These are phyloP conservation scores for Neopipo cinnamomea DNA, from an alignment of 2,113 vertebrate genomes.

Conservation along the genomic window DNA sequence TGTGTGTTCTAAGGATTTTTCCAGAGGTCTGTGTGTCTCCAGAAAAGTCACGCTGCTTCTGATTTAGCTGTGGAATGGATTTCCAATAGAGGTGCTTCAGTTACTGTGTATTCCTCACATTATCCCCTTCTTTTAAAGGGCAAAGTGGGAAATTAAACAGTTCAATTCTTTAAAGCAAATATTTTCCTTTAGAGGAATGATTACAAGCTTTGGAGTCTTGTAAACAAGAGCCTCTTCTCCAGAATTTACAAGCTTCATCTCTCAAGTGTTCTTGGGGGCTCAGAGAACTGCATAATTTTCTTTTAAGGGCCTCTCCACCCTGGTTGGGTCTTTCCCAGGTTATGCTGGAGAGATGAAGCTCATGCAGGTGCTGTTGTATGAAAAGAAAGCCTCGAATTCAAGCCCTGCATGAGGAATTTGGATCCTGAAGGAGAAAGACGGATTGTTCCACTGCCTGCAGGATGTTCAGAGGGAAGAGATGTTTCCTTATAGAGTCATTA, in stretches of 20 bases:
- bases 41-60: neutral
- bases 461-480: neutral
- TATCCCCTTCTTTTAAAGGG: neutral
- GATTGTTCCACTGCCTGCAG: neutral
- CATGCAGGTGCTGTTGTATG: neutral
- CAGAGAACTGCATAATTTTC: neutral
- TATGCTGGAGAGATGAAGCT: neutral
- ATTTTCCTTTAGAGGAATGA: neutral
- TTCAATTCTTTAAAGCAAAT: neutral
- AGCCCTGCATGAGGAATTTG: neutral
- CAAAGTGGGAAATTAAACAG: neutral
- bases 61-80: neutral
- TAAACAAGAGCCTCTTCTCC: neutral
- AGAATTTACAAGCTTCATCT: neutral
- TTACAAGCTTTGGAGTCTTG: neutral
- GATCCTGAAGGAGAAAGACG: neutral
- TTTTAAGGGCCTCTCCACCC: neutral
- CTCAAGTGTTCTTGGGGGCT: neutral
- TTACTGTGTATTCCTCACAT: neutral
- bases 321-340: neutral
- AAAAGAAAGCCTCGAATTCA: neutral
- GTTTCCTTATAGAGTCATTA: neutral
- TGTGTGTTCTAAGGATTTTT: neutral
- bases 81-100: neutral
- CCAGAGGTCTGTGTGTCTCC: neutral